These are phyloP conservation scores for Pyrgus malvae DNA, from an alignment of 2,888 invertebrate species.

Conservation along the genomic window DNA sequence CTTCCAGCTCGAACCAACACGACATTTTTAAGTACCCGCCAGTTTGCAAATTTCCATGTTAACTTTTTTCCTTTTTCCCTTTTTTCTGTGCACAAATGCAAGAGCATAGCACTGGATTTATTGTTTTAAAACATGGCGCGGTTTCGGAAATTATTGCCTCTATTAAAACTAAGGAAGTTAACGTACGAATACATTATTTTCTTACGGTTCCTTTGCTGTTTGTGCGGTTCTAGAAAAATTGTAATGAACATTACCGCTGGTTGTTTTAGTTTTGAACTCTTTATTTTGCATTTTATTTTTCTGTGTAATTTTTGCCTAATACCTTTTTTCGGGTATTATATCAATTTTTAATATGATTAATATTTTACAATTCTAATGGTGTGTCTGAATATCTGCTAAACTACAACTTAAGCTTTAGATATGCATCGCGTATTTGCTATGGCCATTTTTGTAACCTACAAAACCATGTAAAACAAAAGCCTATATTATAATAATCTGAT, in stretches of 20 bases:
- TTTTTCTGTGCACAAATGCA: conserved; percentile 17
- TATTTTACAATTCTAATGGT: too few relatives aligned
- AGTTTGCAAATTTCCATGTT: conserved; percentile 25
- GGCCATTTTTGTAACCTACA: too few relatives aligned
- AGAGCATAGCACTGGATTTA: conserved; percentile 26
- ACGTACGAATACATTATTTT: conserved; percentile 22
- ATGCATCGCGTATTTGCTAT: too few relatives aligned
- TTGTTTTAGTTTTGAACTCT: not conserved
- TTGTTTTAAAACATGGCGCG: conserved; percentile 27
- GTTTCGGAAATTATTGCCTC: conserved; percentile 21
- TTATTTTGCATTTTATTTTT: not conserved
- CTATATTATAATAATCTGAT: too few relatives aligned
- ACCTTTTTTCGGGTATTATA: too few relatives aligned
- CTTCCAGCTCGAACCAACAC: conserved; percentile 25
- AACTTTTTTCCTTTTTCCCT: not conserved
- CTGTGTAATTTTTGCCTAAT: too few relatives aligned
- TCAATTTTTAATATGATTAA: too few relatives aligned
- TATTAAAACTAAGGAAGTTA: conserved; percentile 22
- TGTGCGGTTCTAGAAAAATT: not conserved
- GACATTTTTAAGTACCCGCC: conserved; percentile 25
- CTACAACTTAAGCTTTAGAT: too few relatives aligned
- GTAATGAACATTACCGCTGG: not conserved
- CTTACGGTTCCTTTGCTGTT: conserved; percentile 9
- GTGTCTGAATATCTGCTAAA: too few relatives aligned
- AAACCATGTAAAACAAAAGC: too few relatives aligned